Evolutionary conservation across 2,797 vertebrate species (phyloP).

Genomic region (Sciaenops ocellatus): DNA sequence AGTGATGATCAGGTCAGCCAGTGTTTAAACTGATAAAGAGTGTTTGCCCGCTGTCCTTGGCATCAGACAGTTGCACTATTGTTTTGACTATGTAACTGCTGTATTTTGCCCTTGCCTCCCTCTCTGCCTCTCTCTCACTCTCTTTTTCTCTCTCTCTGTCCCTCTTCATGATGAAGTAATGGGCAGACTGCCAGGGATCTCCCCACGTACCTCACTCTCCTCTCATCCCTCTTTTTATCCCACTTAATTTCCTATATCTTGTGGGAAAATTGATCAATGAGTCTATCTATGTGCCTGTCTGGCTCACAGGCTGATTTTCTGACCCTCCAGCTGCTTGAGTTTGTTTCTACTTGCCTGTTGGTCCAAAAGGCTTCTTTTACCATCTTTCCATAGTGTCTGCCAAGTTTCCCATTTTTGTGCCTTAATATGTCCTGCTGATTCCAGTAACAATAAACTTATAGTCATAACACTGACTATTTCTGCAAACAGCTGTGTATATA

Average conservation of each 20-base stretch:
- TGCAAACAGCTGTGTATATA: conserved; percentile 38
- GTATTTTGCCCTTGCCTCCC: conserved; percentile 40
- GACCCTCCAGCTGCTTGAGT: conserved; percentile 31
- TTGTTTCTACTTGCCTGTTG: conserved; percentile 13
- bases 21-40: conserved; percentile 27
- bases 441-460: neutral
- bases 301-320: conserved; percentile 14
- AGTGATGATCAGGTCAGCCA: conserved; percentile 35
- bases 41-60: conserved; percentile 41
- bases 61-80: conserved; percentile 37
- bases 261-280: conserved; percentile 56
- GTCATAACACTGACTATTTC: conserved; percentile 7
- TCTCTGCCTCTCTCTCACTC: conserved; percentile 3
- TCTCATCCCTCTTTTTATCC: conserved; percentile 44
- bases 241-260: conserved; percentile 49
- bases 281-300: conserved; percentile 14
- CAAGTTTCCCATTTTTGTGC: conserved; percentile 10
- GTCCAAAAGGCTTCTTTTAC: conserved; percentile 6
- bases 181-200: conserved; percentile 45
- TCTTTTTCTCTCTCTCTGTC: conserved; percentile 4
- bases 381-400: neutral
- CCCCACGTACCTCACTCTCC: conserved; percentile 27
- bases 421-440: conserved; percentile 15
- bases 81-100: conserved; percentile 42
- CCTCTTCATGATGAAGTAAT: conserved; percentile 30